These are phyloP conservation scores for Amphimedon queenslandica DNA, from an alignment of 37 sponge, comb jelly and placozoan genomes.

Conservation along the genomic window DNA sequence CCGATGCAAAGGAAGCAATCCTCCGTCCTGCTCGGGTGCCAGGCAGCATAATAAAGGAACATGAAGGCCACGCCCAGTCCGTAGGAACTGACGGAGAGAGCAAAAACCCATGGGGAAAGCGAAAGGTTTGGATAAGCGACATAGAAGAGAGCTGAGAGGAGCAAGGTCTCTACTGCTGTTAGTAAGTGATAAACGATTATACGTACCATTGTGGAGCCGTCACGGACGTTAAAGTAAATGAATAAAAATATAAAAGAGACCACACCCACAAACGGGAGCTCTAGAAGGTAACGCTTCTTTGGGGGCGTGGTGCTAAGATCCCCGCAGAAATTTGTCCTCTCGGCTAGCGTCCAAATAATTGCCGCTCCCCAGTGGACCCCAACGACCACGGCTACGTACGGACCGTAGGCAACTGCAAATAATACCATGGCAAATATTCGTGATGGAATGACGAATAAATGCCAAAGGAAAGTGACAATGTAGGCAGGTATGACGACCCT, in stretches of 20 bases:
- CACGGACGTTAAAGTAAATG: slow-evolving; percentile 35
- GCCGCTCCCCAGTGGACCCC: slow-evolving; percentile 55
- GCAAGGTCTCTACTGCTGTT: slow-evolving; percentile 49
- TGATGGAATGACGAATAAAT: slow-evolving; percentile 32
- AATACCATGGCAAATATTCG: slow-evolving; percentile 42
- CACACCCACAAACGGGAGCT: slow-evolving; percentile 31
- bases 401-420: slow-evolving; percentile 36
- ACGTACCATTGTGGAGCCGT: slow-evolving; percentile 5
- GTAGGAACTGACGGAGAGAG: slow-evolving; percentile 29
- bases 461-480: slow-evolving; percentile 33
- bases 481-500: slow-evolving; percentile 27
- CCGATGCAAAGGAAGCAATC: slow-evolving; percentile 36
- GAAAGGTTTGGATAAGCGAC: neutral
- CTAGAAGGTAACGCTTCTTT: slow-evolving; percentile 18
- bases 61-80: slow-evolving; percentile 34
- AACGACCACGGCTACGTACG: slow-evolving; percentile 34
- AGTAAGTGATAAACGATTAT: slow-evolving; percentile 39
- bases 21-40: slow-evolving; percentile 27
- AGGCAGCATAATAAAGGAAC: slow-evolving; percentile 23
- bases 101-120: slow-evolving; percentile 16
- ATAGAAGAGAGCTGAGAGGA: slow-evolving; percentile 45
- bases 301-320: neutral
- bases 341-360: slow-evolving; percentile 25
- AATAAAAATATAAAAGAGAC: slow-evolving; percentile 37
- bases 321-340: slow-evolving; percentile 33